Conservation (phyloP, 2,113 vertebrate genomes). For the Seriola aureovittata region DNA sequence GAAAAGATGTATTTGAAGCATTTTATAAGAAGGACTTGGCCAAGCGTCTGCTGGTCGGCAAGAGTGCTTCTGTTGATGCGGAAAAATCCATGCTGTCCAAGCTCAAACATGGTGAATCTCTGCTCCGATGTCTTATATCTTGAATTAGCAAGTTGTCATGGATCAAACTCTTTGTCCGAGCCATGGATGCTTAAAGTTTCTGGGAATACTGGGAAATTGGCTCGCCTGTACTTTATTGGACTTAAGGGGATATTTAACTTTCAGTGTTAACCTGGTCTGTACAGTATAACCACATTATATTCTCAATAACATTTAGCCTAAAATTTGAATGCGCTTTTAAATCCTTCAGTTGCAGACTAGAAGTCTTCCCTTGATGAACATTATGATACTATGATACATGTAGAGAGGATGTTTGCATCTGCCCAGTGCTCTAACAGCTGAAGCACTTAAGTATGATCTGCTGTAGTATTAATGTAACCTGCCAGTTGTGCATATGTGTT, state of each 20-base stretch:
- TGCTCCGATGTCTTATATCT: background rate
- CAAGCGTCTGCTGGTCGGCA: conserved; percentile 96
- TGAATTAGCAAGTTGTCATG: background rate
- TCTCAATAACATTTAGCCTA: no score
- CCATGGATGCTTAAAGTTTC: background rate
- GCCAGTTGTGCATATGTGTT: background rate
- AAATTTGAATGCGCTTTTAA: background rate
- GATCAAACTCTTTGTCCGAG: background rate
- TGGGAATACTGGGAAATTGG: background rate
- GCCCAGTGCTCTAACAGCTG: background rate
- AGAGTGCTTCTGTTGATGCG: conserved; percentile 99
- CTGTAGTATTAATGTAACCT: background rate
- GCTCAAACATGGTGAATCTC: conserved; percentile 93
- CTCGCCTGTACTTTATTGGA: background rate
- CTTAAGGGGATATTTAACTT: background rate
- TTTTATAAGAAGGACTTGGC: conserved; percentile 99
- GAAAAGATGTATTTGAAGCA: conserved; percentile 99
- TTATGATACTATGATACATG: background rate
- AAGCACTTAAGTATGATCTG: background rate
- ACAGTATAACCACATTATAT: no score
- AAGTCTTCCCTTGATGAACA: background rate
- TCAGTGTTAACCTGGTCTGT: background rate
- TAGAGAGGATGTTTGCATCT: background rate
- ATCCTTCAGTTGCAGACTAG: background rate
- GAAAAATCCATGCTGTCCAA: conserved; percentile 99